Conservation (phyloP, 2,888 invertebrate genomes). For the Mesochorus sp. region DNA sequence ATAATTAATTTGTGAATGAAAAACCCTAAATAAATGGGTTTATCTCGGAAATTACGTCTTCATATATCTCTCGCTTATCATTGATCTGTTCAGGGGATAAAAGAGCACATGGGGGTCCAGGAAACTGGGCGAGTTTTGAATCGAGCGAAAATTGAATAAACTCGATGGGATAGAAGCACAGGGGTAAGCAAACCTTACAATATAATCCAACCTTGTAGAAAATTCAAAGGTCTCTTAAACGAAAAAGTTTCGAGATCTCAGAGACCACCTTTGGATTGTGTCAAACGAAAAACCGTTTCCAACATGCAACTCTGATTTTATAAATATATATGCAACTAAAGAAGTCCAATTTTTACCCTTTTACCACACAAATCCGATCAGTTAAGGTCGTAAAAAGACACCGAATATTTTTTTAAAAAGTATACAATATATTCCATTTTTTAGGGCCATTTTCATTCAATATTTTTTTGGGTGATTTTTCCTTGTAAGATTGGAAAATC, state of each 20-base stretch:
- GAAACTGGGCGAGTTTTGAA: too few species aligned
- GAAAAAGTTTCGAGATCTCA: background rate
- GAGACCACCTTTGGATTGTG: background rate
- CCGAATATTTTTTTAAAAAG: background rate
- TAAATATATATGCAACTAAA: conserved; percentile 26
- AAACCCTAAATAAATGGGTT: too few species aligned
- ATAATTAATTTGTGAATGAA: too few species aligned
- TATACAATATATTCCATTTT: too few species aligned
- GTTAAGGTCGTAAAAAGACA: background rate
- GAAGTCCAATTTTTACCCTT: too few species aligned
- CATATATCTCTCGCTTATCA: background rate
- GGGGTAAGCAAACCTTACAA: background rate
- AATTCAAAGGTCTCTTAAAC: background rate
- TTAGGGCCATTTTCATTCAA: too few species aligned
- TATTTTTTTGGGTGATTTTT: too few species aligned
- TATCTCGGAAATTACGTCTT: too few species aligned
- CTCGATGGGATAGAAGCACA: too few species aligned
- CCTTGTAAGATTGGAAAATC: too few species aligned
- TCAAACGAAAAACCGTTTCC: background rate
- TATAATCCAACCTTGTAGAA: background rate
- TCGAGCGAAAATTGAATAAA: too few species aligned
- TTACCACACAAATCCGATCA: too few species aligned
- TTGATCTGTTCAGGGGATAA: background rate
- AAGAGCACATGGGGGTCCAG: background rate
- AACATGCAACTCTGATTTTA: background rate